These are phyloP conservation scores for Sesamia nonagrioides DNA, from an alignment of 1,140 invertebrate species.

Conservation along the genomic window DNA sequence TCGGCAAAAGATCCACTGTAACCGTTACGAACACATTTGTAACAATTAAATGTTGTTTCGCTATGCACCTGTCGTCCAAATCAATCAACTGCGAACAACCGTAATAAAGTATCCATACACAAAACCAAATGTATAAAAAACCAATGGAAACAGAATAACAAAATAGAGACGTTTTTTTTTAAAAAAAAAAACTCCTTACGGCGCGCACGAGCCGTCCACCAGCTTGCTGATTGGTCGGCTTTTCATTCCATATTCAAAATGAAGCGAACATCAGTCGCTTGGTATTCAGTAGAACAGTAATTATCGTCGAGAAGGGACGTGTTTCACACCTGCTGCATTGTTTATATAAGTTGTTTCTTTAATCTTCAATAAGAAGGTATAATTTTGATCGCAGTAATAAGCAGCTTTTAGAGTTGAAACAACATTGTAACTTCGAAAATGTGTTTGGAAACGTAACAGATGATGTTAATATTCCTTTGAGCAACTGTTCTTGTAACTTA, in stretches of 20 bases:
- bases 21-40: conserved; percentile 6
- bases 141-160: conserved; percentile 65
- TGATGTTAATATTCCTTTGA: neutral
- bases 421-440: conserved; percentile 27
- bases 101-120: neutral
- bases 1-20: neutral
- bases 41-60: conserved; percentile 54
- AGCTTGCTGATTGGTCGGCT: conserved; percentile 68
- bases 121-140: conserved; percentile 8
- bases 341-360: conserved; percentile 53
- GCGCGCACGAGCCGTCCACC: conserved; percentile 67
- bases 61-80: conserved; percentile 58
- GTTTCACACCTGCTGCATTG: conserved; percentile 67
- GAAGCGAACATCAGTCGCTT: conserved; percentile 57
- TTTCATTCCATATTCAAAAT: conserved; percentile 75
- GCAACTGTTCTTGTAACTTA: neutral
- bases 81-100: conserved; percentile 37
- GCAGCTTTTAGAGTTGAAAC: conserved; percentile 16
- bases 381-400: conserved; percentile 26
- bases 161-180: conserved; percentile 61
- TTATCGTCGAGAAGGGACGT: conserved; percentile 65
- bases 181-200: conserved; percentile 63
- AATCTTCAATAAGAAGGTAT: conserved; percentile 40
- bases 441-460: conserved; percentile 5
- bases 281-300: conserved; percentile 61